Evolutionary conservation across 2,888 invertebrate genomes (phyloP).

Genomic region (Electrophaes corylata): DNA sequence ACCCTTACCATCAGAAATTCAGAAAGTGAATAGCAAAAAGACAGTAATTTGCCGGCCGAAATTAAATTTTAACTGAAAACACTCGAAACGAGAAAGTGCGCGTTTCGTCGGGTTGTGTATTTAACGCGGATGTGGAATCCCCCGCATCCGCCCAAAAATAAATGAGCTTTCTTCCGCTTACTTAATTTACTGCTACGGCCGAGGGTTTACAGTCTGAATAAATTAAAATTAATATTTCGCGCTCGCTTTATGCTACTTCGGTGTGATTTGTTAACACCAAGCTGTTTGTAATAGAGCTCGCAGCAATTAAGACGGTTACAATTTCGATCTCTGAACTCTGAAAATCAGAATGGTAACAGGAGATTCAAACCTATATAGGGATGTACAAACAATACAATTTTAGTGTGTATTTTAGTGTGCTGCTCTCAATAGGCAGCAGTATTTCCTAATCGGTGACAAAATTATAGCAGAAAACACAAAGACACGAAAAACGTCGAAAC

Average conservation of each 20-base stretch:
- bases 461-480: too few relatives aligned
- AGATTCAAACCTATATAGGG: too few relatives aligned
- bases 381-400: too few relatives aligned
- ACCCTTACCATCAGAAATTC: conserved; percentile 69
- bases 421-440: too few relatives aligned
- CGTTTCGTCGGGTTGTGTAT: conserved; percentile 75
- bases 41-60: conserved; percentile 75
- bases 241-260: conserved; percentile 66
- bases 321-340: conserved; percentile 44
- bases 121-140: conserved; percentile 82
- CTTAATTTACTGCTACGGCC: conserved; percentile 78
- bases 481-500: too few relatives aligned
- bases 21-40: conserved; percentile 79
- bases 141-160: conserved; percentile 82
- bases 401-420: too few relatives aligned
- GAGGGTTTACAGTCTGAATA: conserved; percentile 70
- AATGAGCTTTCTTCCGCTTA: conserved; percentile 83
- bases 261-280: conserved; percentile 71
- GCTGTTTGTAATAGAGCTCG: conserved; percentile 54
- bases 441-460: too few relatives aligned
- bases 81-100: conserved; percentile 72
- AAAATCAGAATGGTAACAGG: conserved; percentile 6
- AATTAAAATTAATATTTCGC: conserved; percentile 81
- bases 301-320: conserved; percentile 38
- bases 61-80: conserved; percentile 81